phyloP scores from a whole-genome alignment of 1,140 invertebrate species.

The Schlechtendalia chinensis region DNA sequence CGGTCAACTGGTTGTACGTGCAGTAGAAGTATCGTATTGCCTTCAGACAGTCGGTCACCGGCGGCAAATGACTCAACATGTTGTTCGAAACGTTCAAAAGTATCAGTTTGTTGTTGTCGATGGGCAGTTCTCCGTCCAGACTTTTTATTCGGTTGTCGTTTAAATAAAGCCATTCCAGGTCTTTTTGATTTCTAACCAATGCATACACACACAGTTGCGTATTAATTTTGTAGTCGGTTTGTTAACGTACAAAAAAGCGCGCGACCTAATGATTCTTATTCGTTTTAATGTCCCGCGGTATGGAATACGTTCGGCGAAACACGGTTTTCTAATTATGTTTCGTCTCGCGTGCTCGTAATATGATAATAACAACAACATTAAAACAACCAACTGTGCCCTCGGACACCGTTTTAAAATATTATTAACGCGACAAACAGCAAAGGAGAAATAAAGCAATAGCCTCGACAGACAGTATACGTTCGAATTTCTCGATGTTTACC shows the following conservation, averaged over 20 bases:
- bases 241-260: too few species aligned
- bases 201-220: neutral
- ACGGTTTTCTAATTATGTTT: neutral
- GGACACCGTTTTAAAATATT: neutral
- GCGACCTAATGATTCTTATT: too few species aligned
- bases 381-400: neutral
- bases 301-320: neutral
- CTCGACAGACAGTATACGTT: neutral
- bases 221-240: too few species aligned
- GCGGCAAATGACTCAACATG: conserved; percentile 66
- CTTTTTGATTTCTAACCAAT: conserved; percentile 62
- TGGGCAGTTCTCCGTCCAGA: conserved; percentile 72
- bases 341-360: too few species aligned
- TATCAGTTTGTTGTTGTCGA: conserved; percentile 64
- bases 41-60: conserved; percentile 66
- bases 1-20: conserved; percentile 68
- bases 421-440: neutral
- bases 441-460: neutral
- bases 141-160: conserved; percentile 71
- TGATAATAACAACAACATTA: too few species aligned
- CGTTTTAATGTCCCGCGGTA: too few species aligned
- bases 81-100: conserved; percentile 73
- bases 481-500: conserved; percentile 56
- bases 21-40: conserved; percentile 68
- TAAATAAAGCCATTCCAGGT: conserved; percentile 73